phyloP scores from a whole-genome alignment of 2,888 invertebrate genomes.

The Dusona sp. region DNA sequence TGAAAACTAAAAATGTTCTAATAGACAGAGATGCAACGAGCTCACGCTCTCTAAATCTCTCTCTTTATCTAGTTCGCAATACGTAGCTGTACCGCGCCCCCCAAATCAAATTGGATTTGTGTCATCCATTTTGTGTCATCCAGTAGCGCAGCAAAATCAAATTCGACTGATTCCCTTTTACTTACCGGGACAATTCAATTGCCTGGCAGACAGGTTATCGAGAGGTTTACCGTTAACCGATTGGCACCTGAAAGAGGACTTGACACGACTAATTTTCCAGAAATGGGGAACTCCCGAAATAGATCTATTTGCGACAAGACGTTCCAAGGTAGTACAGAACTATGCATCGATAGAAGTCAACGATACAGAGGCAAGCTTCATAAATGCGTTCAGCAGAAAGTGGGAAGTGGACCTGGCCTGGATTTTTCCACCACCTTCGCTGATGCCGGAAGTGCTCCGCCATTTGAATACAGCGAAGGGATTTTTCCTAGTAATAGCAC shows the following conservation, averaged over 20 bases:
- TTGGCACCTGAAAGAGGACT: background rate
- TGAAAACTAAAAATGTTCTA: too few species aligned
- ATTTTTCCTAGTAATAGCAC: background rate
- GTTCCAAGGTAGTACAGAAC: background rate
- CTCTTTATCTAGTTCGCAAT: too few species aligned
- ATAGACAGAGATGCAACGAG: too few species aligned
- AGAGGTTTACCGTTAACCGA: background rate
- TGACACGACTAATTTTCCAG: background rate
- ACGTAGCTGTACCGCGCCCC: too few species aligned
- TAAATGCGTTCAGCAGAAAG: background rate
- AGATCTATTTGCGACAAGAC: background rate
- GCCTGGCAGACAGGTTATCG: background rate
- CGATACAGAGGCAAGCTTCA: background rate
- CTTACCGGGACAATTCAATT: background rate
- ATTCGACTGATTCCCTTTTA: background rate
- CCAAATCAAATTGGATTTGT: too few species aligned
- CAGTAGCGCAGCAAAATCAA: background rate
- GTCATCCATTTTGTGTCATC: too few species aligned
- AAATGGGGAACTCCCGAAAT: slow-evolving; percentile 5
- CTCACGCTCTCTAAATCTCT: too few species aligned
- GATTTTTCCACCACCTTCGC: slow-evolving; percentile 1
- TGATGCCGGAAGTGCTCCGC: background rate
- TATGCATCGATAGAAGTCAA: background rate
- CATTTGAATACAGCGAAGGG: background rate
- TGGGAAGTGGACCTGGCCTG: background rate